Evolutionary conservation across 1,140 invertebrate genomes (phyloP).

Genomic region (Yoshiicerus persimilis): DNA sequence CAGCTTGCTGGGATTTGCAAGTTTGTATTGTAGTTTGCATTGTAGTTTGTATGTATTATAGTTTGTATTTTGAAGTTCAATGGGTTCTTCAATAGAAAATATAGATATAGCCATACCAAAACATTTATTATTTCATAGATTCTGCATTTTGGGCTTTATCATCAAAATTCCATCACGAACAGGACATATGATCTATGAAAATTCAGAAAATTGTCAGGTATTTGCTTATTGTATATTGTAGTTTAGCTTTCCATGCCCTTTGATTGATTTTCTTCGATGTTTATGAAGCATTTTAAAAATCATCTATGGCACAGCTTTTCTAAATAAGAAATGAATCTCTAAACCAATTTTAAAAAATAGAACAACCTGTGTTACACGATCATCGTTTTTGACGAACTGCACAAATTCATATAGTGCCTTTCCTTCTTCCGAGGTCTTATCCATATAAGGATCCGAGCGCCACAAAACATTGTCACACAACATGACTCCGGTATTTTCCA

Average conservation of each 20-base stretch:
- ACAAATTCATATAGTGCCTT: not conserved
- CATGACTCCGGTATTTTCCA: not conserved
- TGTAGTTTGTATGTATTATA: too few relatives aligned
- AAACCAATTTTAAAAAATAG: not conserved
- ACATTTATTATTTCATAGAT: not conserved
- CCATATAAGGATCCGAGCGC: not conserved
- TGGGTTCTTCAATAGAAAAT: too few relatives aligned
- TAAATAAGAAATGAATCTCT: not conserved
- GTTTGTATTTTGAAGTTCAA: too few relatives aligned
- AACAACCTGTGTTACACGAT: constrained; percentile 22
- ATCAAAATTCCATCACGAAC: constrained; percentile 28
- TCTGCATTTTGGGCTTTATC: constrained; percentile 10
- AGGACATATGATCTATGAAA: constrained; percentile 26
- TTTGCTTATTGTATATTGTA: not conserved
- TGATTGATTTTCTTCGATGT: too few relatives aligned
- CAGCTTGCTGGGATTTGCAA: too few relatives aligned
- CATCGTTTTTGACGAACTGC: constrained; percentile 8
- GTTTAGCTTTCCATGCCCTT: not conserved
- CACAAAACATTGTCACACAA: constrained; percentile 26
- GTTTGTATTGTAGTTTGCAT: too few relatives aligned
- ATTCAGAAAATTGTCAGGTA: not conserved
- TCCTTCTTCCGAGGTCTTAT: not conserved
- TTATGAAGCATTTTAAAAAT: too few relatives aligned
- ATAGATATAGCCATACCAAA: too few relatives aligned
- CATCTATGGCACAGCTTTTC: too few relatives aligned